Evolutionary conservation across 92 coral and sea anemone species (phyloP).

Genomic region (Porites rus): DNA sequence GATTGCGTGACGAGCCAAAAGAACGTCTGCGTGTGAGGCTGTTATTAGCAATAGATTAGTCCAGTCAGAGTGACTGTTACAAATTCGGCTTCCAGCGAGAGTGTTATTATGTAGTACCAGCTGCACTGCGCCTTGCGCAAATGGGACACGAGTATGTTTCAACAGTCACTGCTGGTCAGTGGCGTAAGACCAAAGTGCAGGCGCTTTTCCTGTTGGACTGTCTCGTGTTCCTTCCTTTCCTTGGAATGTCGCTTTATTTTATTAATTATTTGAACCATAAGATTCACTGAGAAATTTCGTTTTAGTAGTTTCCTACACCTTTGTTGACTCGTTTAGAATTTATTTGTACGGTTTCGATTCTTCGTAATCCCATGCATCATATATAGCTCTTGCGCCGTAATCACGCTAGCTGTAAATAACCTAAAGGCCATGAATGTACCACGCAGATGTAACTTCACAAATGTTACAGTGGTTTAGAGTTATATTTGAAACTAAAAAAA

Average conservation of each 20-base stretch:
- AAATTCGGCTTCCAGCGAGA: not conserved
- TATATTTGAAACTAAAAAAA: not conserved
- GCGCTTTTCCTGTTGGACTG: slow-evolving; percentile 17
- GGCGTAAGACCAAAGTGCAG: slow-evolving; percentile 27
- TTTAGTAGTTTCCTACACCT: not conserved
- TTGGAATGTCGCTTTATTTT: not conserved
- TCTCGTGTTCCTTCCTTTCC: not conserved
- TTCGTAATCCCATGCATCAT: not conserved
- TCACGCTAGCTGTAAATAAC: not conserved
- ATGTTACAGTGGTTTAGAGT: not conserved
- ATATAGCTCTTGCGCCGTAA: not conserved
- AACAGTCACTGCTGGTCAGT: slow-evolving; percentile 49
- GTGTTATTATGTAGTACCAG: not conserved
- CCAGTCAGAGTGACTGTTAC: not conserved
- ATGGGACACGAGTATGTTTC: not conserved
- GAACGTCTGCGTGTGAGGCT: too few species aligned
- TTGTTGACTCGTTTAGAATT: too few species aligned
- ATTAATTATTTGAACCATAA: not conserved
- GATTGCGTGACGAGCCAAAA: too few species aligned
- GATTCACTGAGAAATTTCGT: not conserved
- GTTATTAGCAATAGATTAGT: not conserved
- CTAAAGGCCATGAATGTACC: slow-evolving; percentile 1
- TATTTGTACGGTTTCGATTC: not conserved
- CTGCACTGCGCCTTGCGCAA: not conserved
- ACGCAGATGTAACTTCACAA: not conserved